Evolutionary conservation across 2,888 invertebrate species (phyloP).

Genomic region (Cephus pygmeus): DNA sequence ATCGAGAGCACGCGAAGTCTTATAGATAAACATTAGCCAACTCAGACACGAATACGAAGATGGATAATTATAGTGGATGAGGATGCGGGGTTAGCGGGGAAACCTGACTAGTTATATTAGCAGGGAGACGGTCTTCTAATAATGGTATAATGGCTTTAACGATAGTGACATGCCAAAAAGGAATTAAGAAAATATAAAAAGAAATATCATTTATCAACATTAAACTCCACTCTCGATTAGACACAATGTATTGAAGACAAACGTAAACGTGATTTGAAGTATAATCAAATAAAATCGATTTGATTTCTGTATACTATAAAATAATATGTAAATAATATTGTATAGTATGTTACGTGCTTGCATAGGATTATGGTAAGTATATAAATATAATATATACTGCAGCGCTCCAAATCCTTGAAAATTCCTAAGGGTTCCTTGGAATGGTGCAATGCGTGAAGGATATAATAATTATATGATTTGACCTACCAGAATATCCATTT

Average conservation of each 20-base stretch:
- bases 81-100: neutral
- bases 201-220: neutral
- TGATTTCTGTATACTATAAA: neutral
- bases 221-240: neutral
- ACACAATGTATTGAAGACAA: neutral
- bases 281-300: neutral
- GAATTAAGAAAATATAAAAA: neutral
- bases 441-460: neutral
- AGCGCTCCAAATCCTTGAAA: neutral
- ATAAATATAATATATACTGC: neutral
- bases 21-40: constrained; percentile 18
- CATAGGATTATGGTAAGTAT: neutral
- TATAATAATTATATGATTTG: neutral
- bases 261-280: neutral
- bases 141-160: neutral
- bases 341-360: too few species aligned
- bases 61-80: constrained; percentile 5
- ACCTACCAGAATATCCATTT: neutral
- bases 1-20: constrained; percentile 49
- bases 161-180: neutral
- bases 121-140: neutral
- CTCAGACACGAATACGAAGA: constrained; percentile 5
- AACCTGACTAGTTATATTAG: neutral
- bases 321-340: neutral
- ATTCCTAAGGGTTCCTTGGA: neutral